Base-by-base conservation (phyloP, 2,888 invertebrate species). In the Hirudinaria manillensis region DNA sequence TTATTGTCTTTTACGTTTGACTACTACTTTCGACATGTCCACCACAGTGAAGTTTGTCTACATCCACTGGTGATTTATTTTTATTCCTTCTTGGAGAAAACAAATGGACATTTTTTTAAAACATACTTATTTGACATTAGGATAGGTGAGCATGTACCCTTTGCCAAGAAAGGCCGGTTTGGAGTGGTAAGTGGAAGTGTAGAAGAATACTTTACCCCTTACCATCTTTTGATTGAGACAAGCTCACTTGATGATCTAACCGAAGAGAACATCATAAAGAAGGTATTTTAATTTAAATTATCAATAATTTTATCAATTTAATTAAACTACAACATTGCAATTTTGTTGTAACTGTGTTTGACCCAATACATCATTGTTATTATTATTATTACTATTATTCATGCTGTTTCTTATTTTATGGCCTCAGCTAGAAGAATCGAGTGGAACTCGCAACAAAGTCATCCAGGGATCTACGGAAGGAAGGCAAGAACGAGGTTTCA, bases 1-100 rank as follows among this genome's bases (percentile, higher is more conserved):
- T 81, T 84, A 84, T 76, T 81, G 80, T 13, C 77, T 84, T 56
- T 80, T 83, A 24, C 80, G 84, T 77, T 81, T 83, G 70, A 80
- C 81, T 68, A 82, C 81, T 29, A 81, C 82, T 7, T 81, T 83
- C 78, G 84, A 84, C 77, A 82, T 84, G 83, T 83, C 83, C 21
- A 82, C 78, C 16, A 83, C 84, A 19, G 81, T 83, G 75, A 84
- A 84, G 78, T 84, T 84, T 81, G 82, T 84, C 73, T 83, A 83
- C 78, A 81, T 84, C 73, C 81, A 82, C 77, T 84, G 84, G 84
- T 84, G 77, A 79, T 45, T 74, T 56, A 36, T 24, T 36, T 13
- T 65, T 24, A 16, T 71, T 16, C 21, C 51, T 71, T 38, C 45
- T 68, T 1, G 13, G 6, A 7, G 34, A 19, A 24, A 27, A 19